Conservation (phyloP, 1,140 invertebrate genomes). For the Hirudo medicinalis region DNA sequence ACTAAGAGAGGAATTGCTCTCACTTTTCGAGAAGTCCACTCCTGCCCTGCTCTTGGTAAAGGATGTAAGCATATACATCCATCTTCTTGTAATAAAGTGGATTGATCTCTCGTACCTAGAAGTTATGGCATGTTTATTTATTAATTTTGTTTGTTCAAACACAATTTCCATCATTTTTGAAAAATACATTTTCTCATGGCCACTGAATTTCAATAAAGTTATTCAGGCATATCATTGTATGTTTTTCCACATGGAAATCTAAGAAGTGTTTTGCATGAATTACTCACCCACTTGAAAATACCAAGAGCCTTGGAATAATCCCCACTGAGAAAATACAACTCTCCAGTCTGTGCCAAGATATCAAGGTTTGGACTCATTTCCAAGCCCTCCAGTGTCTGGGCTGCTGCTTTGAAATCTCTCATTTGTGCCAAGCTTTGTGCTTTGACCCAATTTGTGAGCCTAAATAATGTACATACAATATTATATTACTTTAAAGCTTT, state of each 20-base stretch:
- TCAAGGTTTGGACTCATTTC: background rate
- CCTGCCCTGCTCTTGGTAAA: slow-evolving; percentile 5
- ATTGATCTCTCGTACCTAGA: background rate
- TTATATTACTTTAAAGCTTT: background rate
- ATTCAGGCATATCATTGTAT: too few species aligned
- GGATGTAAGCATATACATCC: background rate
- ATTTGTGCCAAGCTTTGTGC: slow-evolving; percentile 1
- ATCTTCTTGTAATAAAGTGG: slow-evolving; percentile 9
- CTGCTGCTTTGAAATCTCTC: background rate
- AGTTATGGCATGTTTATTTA: background rate
- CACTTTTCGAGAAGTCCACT: background rate
- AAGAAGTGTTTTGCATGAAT: too few species aligned
- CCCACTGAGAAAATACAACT: background rate
- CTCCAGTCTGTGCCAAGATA: background rate
- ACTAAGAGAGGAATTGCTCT: background rate
- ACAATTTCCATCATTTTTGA: background rate
- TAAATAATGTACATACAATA: background rate
- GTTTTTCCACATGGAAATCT: too few species aligned
- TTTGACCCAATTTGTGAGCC: background rate
- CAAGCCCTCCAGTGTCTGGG: background rate
- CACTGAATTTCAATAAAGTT: too few species aligned
- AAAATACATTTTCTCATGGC: background rate
- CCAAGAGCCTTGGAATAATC: slow-evolving; percentile 4
- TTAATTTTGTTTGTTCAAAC: background rate
- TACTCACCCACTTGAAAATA: background rate